Conservation (phyloP, 2,888 invertebrate species). For the Ernsta delagoae region DNA sequence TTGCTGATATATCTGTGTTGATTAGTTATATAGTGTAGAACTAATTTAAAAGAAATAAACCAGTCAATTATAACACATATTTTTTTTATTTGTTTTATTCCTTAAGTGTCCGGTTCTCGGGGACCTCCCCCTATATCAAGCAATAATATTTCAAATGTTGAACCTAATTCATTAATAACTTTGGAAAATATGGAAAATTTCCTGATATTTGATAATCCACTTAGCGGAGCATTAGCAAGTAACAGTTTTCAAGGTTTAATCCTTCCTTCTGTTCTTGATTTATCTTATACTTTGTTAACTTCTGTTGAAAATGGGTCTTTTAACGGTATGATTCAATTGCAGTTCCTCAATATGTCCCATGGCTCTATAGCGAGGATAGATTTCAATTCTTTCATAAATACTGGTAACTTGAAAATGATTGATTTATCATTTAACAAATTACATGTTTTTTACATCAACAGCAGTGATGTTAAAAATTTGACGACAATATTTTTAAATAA, state of each 20-base stretch:
- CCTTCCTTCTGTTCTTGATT: constrained; percentile 60
- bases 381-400: constrained; percentile 58
- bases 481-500: constrained; percentile 55
- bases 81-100: too few species aligned
- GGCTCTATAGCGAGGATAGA: constrained; percentile 56
- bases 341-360: constrained; percentile 60
- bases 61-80: too few species aligned
- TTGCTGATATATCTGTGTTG: too few species aligned
- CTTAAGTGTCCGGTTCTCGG: too few species aligned
- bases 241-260: constrained; percentile 60
- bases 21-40: too few species aligned
- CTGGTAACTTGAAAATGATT: constrained; percentile 55
- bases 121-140: too few species aligned
- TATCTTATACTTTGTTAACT: constrained; percentile 57
- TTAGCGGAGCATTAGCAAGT: constrained; percentile 54
- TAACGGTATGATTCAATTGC: constrained; percentile 57
- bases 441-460: constrained; percentile 55
- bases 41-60: too few species aligned
- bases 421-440: constrained; percentile 66
- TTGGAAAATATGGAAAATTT: constrained; percentile 56
- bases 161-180: constrained; percentile 54
- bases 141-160: constrained; percentile 59
- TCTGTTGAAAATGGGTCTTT: constrained; percentile 61
- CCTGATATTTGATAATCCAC: constrained; percentile 60
- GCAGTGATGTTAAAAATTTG: constrained; percentile 54